Conservation (phyloP, 2,888 invertebrate species). For the Microctonus aethiopoides region DNA sequence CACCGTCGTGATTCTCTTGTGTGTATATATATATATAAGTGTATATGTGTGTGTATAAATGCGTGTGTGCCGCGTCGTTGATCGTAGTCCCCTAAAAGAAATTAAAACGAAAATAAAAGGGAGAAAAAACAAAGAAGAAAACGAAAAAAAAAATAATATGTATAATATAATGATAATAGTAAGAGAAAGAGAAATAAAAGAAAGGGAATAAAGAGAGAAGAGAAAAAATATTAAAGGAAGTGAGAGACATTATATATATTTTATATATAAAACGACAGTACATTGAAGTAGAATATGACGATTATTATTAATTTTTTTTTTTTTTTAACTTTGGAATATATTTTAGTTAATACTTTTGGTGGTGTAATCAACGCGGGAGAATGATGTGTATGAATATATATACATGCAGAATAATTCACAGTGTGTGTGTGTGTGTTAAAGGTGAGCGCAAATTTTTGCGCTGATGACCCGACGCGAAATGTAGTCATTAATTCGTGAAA, state of each 20-base stretch:
- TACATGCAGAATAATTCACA: too few relatives aligned
- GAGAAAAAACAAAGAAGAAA: not conserved
- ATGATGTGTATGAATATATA: not conserved
- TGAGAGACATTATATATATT: too few relatives aligned
- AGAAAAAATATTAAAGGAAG: too few relatives aligned
- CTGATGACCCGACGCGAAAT: constrained; percentile 39
- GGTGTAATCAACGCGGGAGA: constrained; percentile 2
- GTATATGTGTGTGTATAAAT: not conserved
- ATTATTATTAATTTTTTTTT: not conserved
- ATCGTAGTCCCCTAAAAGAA: not conserved
- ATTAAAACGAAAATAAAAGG: not conserved
- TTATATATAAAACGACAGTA: too few relatives aligned
- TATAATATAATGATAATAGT: not conserved
- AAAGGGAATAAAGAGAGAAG: too few relatives aligned
- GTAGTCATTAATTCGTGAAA: constrained; percentile 40
- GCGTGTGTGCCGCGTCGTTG: too few relatives aligned
- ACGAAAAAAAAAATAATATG: not conserved
- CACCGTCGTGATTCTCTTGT: constrained; percentile 17
- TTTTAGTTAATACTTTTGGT: constrained; percentile 1
- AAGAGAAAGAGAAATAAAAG: not conserved
- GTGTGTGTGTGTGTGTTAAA: not conserved
- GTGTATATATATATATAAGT: not conserved
- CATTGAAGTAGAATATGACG: too few relatives aligned
- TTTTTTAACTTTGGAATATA: not conserved
- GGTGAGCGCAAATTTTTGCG: constrained; percentile 1